phyloP scores from a whole-genome alignment of 2,797 vertebrate genomes.

The Crotalus adamanteus region DNA sequence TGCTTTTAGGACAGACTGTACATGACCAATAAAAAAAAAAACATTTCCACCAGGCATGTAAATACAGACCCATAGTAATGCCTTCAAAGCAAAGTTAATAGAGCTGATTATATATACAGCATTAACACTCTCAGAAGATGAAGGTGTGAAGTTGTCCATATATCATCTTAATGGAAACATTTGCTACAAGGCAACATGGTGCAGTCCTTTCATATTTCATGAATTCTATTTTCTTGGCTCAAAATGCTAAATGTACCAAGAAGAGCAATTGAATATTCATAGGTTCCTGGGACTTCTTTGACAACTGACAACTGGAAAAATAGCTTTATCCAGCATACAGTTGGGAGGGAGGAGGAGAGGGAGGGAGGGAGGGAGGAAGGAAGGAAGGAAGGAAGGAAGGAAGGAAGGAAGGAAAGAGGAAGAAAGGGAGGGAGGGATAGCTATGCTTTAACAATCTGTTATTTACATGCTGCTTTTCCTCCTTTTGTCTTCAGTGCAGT shows the following conservation, averaged over 20 bases:
- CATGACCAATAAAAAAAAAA: constrained; percentile 40
- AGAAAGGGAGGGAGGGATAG: constrained; percentile 19
- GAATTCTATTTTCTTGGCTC: constrained; percentile 75
- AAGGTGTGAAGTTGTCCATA: constrained; percentile 71
- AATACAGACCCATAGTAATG: constrained; percentile 48
- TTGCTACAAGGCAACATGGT: constrained; percentile 67
- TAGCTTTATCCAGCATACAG: constrained; percentile 64
- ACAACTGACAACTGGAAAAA: constrained; percentile 76
- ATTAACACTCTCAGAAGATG: constrained; percentile 63
- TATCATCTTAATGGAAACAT: constrained; percentile 74
- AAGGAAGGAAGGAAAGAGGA: background rate
- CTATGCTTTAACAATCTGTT: background rate
- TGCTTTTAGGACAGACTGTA: constrained; percentile 38
- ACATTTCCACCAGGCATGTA: constrained; percentile 31
- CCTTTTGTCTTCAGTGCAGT: constrained; percentile 41
- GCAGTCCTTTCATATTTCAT: constrained; percentile 77
- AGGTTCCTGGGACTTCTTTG: constrained; percentile 67
- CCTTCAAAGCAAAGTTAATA: constrained; percentile 62
- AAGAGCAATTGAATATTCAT: constrained; percentile 78
- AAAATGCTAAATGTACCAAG: constrained; percentile 73
- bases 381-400: too few species aligned
- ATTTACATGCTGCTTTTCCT: constrained; percentile 37
- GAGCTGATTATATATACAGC: constrained; percentile 62
- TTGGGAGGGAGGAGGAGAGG: background rate
- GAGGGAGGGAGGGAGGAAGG: too few species aligned